These are phyloP conservation scores for Lepidurus arcticus DNA, from an alignment of 1,140 invertebrate genomes.

Conservation along the genomic window DNA sequence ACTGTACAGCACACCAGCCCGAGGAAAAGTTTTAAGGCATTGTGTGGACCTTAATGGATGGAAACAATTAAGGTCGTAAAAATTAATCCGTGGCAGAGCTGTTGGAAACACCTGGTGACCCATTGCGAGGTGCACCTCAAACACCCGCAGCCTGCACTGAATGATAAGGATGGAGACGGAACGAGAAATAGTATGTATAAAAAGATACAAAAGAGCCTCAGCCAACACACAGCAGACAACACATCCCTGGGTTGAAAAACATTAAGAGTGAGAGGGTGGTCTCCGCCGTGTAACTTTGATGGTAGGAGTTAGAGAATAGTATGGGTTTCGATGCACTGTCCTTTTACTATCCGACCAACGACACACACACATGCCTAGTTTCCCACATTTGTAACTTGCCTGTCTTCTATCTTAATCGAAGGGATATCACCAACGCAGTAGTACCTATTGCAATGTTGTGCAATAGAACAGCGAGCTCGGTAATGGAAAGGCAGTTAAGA, in stretches of 20 bases:
- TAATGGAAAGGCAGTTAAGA: too few relatives aligned
- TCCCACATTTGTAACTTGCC: neutral
- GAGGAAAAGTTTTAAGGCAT: neutral
- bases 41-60: constrained; percentile 19
- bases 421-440: constrained; percentile 1
- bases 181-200: neutral
- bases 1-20: neutral
- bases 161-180: constrained; percentile 4
- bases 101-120: constrained; percentile 14
- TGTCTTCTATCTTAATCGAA: constrained; percentile 2
- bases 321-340: constrained; percentile 1
- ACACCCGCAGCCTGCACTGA: neutral
- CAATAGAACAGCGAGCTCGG: neutral
- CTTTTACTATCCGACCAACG: constrained; percentile 2
- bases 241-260: neutral
- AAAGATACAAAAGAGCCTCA: neutral
- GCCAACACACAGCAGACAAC: neutral
- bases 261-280: constrained; percentile 7
- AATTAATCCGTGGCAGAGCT: constrained; percentile 6
- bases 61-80: constrained; percentile 22
- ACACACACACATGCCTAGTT: neutral
- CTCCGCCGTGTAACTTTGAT: neutral
- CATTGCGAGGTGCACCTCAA: neutral
- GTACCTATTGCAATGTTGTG: neutral
- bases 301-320: neutral